Conservation (phyloP, 2,797 vertebrate species). For the Holocentrus rufus region DNA sequence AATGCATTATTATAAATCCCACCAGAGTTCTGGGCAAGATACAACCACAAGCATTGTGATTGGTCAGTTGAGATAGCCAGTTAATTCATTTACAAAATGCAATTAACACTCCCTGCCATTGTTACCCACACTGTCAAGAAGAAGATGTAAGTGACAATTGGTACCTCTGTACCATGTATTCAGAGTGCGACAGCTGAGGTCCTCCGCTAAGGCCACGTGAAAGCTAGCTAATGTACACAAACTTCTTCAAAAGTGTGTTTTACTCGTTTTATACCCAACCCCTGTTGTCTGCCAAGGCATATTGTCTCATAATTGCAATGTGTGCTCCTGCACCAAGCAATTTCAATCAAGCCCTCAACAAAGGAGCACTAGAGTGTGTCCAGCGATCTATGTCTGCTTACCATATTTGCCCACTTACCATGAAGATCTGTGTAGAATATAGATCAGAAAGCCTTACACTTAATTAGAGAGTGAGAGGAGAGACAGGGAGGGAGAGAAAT, state of each 20-base stretch:
- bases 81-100: neutral
- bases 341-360: conserved; percentile 62
- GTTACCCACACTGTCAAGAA: neutral
- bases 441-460: conserved; percentile 49
- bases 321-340: conserved; percentile 46
- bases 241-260: conserved; percentile 9
- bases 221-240: neutral
- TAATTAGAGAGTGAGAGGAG: conserved; percentile 32
- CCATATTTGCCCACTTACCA: conserved; percentile 53
- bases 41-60: too few relatives aligned
- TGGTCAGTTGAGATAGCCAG: neutral
- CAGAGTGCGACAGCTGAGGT: neutral
- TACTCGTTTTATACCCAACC: conserved; percentile 28
- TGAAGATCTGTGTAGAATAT: conserved; percentile 41
- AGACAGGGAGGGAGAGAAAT: neutral
- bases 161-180: neutral
- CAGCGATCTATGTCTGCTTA: conserved; percentile 42
- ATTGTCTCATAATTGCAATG: conserved; percentile 48
- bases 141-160: neutral
- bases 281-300: conserved; percentile 6
- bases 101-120: neutral
- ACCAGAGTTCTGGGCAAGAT: too few relatives aligned
- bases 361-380: conserved; percentile 42
- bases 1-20: too few relatives aligned
- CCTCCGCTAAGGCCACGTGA: neutral